phyloP scores from a whole-genome alignment of 2,888 invertebrate species.

The Hymenopus coronatus region DNA sequence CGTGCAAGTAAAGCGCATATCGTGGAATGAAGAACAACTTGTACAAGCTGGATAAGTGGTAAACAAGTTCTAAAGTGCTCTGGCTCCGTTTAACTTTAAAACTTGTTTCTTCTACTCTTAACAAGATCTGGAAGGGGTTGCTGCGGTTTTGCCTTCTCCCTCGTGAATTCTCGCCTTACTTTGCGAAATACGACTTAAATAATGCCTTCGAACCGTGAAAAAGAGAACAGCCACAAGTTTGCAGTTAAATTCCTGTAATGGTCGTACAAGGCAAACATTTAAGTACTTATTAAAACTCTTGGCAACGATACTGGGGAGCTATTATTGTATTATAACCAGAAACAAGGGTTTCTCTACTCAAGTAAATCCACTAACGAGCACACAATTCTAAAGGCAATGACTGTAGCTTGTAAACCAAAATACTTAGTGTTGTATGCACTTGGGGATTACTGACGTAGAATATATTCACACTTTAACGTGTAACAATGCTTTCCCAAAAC shows the following conservation, averaged over 20 bases:
- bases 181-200: background rate
- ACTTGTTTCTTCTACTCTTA: background rate
- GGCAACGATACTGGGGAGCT: background rate
- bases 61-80: background rate
- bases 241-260: background rate
- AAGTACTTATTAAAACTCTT: background rate
- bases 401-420: no score
- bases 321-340: background rate
- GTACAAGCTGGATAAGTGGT: background rate
- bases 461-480: no score
- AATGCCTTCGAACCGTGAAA: background rate
- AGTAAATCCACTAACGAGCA: background rate
- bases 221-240: background rate
- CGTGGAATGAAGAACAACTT: background rate
- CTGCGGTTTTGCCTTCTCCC: background rate
- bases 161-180: background rate
- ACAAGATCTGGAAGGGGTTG: background rate
- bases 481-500: no score
- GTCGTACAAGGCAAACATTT: background rate
- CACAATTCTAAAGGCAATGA: no score
- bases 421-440: no score
- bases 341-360: background rate
- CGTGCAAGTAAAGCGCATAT: background rate
- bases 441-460: no score
- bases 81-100: background rate